These are phyloP conservation scores for Phyllostomus discolor DNA, from an alignment of 2,113 vertebrate genomes.

Conservation along the genomic window DNA sequence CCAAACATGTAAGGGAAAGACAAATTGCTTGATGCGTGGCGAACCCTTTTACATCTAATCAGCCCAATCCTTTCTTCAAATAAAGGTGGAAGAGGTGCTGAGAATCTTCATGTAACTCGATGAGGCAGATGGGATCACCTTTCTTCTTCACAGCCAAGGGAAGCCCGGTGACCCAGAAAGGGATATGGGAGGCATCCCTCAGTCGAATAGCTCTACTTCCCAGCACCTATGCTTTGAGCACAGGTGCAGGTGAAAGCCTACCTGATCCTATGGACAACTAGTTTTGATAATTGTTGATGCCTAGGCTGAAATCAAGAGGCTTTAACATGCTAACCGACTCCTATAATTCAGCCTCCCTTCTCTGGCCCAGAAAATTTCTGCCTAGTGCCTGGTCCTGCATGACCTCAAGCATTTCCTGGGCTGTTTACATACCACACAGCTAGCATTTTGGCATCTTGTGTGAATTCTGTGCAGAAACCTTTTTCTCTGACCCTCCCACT, in stretches of 20 bases:
- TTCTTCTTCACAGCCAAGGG: constrained; percentile 43
- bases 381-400: neutral
- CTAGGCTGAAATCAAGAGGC: neutral
- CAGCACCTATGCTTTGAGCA: neutral
- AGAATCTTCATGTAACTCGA: neutral
- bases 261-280: neutral
- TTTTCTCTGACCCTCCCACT: neutral
- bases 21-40: neutral
- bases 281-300: neutral
- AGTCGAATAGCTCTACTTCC: neutral
- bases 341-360: neutral
- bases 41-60: neutral
- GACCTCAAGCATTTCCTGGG: neutral
- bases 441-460: neutral
- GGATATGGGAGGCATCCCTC: neutral
- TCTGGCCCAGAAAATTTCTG: neutral
- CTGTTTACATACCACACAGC: neutral
- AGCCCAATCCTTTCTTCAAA: neutral
- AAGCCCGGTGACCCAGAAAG: constrained; percentile 55
- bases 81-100: neutral
- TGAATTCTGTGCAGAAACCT: neutral
- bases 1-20: neutral
- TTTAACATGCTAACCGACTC: neutral
- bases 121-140: neutral
- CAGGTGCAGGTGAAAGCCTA: neutral